These are phyloP conservation scores for Agrenia bidenticulata DNA, from an alignment of 2,888 invertebrate species.

Conservation along the genomic window DNA sequence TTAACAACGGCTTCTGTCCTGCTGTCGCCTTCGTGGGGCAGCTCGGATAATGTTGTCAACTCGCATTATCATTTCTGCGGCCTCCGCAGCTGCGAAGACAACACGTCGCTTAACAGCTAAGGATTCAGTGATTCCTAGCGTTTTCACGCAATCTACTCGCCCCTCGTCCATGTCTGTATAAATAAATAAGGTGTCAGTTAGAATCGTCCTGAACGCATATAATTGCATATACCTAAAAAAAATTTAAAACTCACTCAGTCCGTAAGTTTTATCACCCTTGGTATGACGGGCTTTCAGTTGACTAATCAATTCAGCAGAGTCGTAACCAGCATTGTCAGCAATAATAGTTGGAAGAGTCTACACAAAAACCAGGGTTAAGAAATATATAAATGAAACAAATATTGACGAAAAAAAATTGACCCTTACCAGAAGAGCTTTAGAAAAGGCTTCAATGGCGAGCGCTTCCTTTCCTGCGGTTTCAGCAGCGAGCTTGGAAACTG, in stretches of 20 bases:
- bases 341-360: constrained; percentile 90
- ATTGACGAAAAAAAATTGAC: no score
- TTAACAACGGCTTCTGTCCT: constrained; percentile 83
- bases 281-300: constrained; percentile 88
- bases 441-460: constrained; percentile 94
- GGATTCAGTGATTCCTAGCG: constrained; percentile 92
- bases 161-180: constrained; percentile 84
- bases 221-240: constrained; percentile 21
- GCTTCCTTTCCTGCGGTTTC: constrained; percentile 95
- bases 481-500: constrained; percentile 77
- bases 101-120: constrained; percentile 96
- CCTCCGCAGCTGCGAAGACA: constrained; percentile 88
- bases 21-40: constrained; percentile 81
- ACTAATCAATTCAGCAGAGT: constrained; percentile 92
- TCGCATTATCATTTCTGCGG: constrained; percentile 97
- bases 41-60: constrained; percentile 96
- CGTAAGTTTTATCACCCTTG: constrained; percentile 72
- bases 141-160: constrained; percentile 83
- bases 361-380: not conserved
- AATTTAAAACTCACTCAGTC: constrained; percentile 66
- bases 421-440: constrained; percentile 70
- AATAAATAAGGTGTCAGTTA: not conserved
- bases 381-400: constrained; percentile 6
- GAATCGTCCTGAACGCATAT: not conserved
- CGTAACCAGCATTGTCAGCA: constrained; percentile 98